A percentile compares a stretch with the other conserved stretches of the same genome.
phyloP scores from a whole-genome alignment of 2,888 invertebrate species.

The Lepidochitona cinerea region DNA sequence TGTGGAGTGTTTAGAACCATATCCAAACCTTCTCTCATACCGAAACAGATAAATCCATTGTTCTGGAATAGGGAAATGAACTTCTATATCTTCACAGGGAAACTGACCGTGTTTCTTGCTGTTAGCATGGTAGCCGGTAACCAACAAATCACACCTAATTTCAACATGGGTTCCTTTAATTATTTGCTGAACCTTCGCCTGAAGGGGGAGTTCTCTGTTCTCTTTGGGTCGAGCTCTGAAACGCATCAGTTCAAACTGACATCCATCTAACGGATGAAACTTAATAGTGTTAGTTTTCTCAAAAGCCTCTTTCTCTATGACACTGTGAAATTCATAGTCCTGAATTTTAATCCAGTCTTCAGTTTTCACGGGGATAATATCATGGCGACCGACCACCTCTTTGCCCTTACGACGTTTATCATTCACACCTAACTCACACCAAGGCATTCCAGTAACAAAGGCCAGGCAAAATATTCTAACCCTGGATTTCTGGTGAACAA shows the following conservation, averaged over 20 bases:
- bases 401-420: slow-evolving; percentile 98
- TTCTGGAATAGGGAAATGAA: slow-evolving; percentile 94
- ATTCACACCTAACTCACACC: slow-evolving; percentile 96
- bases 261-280: slow-evolving; percentile 92
- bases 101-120: slow-evolving; percentile 93
- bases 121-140: slow-evolving; percentile 96
- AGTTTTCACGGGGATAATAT: slow-evolving; percentile 92
- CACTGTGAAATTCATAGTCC: slow-evolving; percentile 92
- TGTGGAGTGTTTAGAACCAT: slow-evolving; percentile 96
- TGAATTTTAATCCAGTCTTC: slow-evolving; percentile 99
- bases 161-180: slow-evolving; percentile 81
- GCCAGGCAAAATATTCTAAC: slow-evolving; percentile 96
- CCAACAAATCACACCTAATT: slow-evolving; percentile 93
- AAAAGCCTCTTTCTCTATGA: slow-evolving; percentile 93
- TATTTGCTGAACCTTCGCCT: slow-evolving; percentile 87
- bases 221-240: slow-evolving; percentile 85
- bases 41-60: slow-evolving; percentile 99
- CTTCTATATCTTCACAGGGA: slow-evolving; percentile 84
- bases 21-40: slow-evolving; percentile 97
- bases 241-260: slow-evolving; percentile 96
- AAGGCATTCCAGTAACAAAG: slow-evolving; percentile 93
- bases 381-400: slow-evolving; percentile 98
- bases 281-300: slow-evolving; percentile 74
- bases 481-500: slow-evolving; percentile 85
- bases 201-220: slow-evolving; percentile 92